These are phyloP conservation scores for Tortrix viridana DNA, from an alignment of 2,888 invertebrate species.

Conservation along the genomic window DNA sequence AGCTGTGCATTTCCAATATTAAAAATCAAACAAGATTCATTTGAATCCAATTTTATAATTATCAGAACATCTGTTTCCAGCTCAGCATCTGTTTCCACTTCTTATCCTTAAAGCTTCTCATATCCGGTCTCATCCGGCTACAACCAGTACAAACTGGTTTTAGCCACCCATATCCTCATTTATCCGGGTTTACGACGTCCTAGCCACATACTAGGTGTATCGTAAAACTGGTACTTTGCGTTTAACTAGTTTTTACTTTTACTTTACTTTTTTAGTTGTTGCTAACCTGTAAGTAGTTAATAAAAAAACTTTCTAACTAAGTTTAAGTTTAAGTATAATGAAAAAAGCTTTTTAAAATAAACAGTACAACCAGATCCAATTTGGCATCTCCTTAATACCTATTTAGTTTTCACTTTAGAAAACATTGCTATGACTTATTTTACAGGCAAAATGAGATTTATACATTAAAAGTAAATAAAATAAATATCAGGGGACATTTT, in stretches of 20 bases:
- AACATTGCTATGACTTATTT: neutral
- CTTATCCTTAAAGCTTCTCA: conserved; percentile 29
- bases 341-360: too few species aligned
- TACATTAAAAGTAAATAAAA: too few species aligned
- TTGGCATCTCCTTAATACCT: neutral
- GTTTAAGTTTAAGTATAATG: too few species aligned
- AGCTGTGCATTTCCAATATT: too few species aligned
- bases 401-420: neutral
- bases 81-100: conserved; percentile 1
- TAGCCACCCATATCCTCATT: conserved; percentile 20
- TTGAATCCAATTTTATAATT: neutral
- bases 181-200: conserved; percentile 24
- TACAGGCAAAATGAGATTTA: neutral
- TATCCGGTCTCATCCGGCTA: conserved; percentile 19
- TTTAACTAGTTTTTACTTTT: neutral
- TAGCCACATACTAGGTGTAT: conserved; percentile 24
- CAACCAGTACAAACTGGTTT: conserved; percentile 19
- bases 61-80: neutral
- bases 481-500: too few species aligned
- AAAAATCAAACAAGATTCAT: too few species aligned
- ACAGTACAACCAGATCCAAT: too few species aligned
- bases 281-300: too few species aligned
- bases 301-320: neutral
- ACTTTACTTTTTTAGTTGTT: too few species aligned
- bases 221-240: conserved; percentile 17